A percentile compares a stretch with the other conserved stretches of the same genome.
These are phyloP conservation scores for Buceros bicornis DNA, from an alignment of 2,797 vertebrate genomes.

Conservation along the genomic window DNA sequence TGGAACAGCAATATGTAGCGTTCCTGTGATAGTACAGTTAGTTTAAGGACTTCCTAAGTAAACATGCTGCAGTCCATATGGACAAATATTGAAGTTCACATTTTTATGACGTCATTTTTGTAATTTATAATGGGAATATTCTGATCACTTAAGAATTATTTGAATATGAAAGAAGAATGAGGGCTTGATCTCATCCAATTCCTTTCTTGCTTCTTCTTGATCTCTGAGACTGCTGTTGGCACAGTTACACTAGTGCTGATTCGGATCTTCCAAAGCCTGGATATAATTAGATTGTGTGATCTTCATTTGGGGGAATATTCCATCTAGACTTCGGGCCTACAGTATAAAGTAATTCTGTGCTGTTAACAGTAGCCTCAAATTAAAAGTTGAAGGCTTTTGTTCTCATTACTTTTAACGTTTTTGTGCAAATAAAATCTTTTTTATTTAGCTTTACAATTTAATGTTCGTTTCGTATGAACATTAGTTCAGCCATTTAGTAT, in stretches of 20 bases:
- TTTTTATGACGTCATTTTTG: neutral
- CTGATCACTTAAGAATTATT: neutral
- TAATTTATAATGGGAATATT: neutral
- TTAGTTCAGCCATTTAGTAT: no score
- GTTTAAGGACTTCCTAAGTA: neutral
- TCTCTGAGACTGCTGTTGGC: neutral
- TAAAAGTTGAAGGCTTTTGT: neutral
- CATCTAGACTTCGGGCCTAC: neutral
- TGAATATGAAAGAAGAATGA: neutral
- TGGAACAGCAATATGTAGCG: neutral
- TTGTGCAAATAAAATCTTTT: neutral
- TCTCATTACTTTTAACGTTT: neutral
- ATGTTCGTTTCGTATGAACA: neutral
- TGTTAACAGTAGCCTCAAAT: neutral
- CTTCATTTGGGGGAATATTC: neutral
- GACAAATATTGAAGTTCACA: neutral
- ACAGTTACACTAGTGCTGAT: neutral
- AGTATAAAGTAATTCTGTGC: neutral
- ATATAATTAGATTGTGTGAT: neutral
- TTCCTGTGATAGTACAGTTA: neutral
- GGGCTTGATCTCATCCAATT: neutral
- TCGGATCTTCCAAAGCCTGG: neutral
- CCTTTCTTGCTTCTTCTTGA: neutral
- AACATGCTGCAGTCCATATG: neutral
- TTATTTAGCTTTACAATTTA: neutral